phyloP scores from a whole-genome alignment of 2,113 vertebrate species.

The Poecilia latipinna region DNA sequence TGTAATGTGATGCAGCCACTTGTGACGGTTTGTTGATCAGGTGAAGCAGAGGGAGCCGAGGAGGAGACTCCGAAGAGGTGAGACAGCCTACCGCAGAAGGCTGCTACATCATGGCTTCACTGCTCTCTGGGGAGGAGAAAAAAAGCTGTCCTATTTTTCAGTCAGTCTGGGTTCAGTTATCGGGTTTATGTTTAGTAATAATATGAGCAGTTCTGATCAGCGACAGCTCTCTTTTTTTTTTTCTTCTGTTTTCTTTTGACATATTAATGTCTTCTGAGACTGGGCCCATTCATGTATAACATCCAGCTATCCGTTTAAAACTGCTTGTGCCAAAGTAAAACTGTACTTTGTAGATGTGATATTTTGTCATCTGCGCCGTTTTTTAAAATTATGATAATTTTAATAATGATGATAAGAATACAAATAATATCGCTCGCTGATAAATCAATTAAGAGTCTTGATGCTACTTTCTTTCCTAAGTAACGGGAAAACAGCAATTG shows the following conservation, averaged over 20 bases:
- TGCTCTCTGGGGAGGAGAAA: background rate
- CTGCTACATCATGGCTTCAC: conserved; percentile 26
- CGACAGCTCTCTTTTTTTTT: background rate
- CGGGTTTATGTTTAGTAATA: background rate
- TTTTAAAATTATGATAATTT: background rate
- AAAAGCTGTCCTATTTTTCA: background rate
- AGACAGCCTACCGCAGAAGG: conserved; percentile 35
- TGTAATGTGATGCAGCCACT: conserved; percentile 16
- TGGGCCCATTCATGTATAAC: conserved; percentile 12
- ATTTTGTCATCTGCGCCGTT: background rate
- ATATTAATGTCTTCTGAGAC: background rate
- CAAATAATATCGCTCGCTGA: background rate
- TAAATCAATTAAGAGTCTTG: no score
- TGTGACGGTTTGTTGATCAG: conserved; percentile 35
- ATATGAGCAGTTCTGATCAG: background rate
- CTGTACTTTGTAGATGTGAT: background rate
- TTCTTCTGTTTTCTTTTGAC: no score
- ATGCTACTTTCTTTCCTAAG: background rate
- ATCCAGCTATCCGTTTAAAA: background rate
- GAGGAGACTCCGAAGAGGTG: conserved; percentile 49
- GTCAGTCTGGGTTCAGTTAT: background rate
- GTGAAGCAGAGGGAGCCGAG: conserved; percentile 38
- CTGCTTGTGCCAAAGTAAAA: background rate
- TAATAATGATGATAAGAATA: background rate
- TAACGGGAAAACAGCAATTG: background rate